These are phyloP conservation scores for Pammene fasciana DNA, from an alignment of 2,888 invertebrate species.

Conservation along the genomic window DNA sequence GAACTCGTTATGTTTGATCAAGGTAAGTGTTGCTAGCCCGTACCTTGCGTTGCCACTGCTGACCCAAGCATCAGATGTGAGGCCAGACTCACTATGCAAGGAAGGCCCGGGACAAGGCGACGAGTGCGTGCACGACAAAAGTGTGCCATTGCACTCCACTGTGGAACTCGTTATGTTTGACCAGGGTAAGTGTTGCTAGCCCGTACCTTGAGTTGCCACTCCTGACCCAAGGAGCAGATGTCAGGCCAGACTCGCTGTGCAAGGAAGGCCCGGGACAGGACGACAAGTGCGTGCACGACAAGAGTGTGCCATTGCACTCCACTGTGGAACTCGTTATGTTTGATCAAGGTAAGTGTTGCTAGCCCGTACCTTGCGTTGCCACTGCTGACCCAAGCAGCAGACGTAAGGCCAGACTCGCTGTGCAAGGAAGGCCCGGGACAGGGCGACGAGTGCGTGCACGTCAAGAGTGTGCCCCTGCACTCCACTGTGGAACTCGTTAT, in stretches of 20 bases:
- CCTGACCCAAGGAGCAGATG: too few species aligned
- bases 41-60: conserved; percentile 90
- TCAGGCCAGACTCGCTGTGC: too few species aligned
- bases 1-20: conserved; percentile 90
- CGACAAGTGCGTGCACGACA: too few species aligned
- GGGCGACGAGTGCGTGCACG: conserved; percentile 87
- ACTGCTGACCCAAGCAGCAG: conserved; percentile 87
- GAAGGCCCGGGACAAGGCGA: conserved; percentile 66
- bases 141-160: conserved; percentile 85
- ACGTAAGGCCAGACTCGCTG: conserved; percentile 80
- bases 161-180: conserved; percentile 90
- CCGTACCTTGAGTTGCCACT: too few species aligned
- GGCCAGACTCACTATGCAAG: conserved; percentile 79
- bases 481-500: conserved; percentile 88
- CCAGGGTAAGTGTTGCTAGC: conserved; percentile 89
- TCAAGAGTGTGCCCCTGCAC: conserved; percentile 86
- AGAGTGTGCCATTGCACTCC: too few species aligned
- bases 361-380: conserved; percentile 91
- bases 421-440: conserved; percentile 73
- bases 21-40: conserved; percentile 86
- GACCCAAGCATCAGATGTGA: conserved; percentile 86
- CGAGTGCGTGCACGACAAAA: conserved; percentile 89
- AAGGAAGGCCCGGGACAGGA: too few species aligned
- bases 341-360: too few species aligned
- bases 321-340: too few species aligned